These are phyloP conservation scores for Cavia porcellus DNA, from an alignment of 2,113 vertebrate species.

Conservation along the genomic window DNA sequence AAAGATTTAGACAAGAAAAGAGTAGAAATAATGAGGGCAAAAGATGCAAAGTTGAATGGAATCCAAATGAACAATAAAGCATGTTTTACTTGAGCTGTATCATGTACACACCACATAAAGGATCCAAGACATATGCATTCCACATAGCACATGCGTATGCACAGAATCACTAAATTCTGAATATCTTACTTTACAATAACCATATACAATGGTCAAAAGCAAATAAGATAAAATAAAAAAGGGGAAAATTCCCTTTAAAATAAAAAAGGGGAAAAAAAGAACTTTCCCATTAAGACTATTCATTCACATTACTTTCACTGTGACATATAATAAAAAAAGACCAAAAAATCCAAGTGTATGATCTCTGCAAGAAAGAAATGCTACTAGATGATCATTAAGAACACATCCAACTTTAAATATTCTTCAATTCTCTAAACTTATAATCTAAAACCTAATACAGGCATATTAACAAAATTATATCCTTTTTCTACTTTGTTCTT, in stretches of 20 bases:
- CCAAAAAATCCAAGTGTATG: background rate
- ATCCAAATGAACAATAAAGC: background rate
- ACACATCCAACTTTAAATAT: background rate
- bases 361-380: background rate
- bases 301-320: background rate
- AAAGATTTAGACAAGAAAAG: background rate
- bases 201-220: background rate
- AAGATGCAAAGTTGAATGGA: background rate
- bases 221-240: background rate
- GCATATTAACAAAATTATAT: background rate
- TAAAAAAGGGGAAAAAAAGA: background rate
- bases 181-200: background rate
- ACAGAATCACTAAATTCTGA: background rate
- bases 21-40: background rate
- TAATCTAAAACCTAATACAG: slow-evolving; percentile 18
- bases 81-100: background rate
- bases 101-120: background rate
- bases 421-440: background rate
- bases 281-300: background rate
- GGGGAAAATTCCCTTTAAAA: too few species aligned
- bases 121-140: background rate
- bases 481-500: background rate
- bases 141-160: background rate
- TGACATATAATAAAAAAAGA: background rate
- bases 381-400: background rate